Percentiles rank a stretch among this genome's conserved stretches.
phyloP scores from a whole-genome alignment of 64 coral and sea anemone genomes.

The Dendronephthya gigantea region DNA sequence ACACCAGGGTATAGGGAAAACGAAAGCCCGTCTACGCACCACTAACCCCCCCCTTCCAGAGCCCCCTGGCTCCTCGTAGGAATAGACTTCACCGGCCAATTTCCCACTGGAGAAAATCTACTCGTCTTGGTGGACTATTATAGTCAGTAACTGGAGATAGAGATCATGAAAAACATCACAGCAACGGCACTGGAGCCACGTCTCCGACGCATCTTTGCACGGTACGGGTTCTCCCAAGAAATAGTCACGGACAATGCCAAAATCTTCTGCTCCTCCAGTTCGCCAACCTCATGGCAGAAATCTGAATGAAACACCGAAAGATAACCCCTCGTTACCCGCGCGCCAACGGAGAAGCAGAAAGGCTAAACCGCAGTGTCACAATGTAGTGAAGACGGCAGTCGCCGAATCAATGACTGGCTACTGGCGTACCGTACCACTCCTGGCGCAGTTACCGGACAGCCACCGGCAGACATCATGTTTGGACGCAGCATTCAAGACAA shows the following conservation, averaged over 20 bases:
- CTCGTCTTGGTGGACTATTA: neutral
- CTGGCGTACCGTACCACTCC: neutral
- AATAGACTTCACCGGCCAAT: neutral
- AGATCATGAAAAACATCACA: neutral
- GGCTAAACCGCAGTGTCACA: neutral
- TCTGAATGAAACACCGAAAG: neutral
- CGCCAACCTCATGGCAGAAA: neutral
- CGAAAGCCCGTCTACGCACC: neutral
- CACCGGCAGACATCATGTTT: conserved; percentile 8
- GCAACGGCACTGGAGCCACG: neutral
- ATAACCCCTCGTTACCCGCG: neutral
- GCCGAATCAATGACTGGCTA: conserved; percentile 14
- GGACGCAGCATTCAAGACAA: neutral
- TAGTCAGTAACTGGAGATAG: neutral
- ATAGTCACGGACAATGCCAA: neutral
- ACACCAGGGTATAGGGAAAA: neutral
- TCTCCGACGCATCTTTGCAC: neutral
- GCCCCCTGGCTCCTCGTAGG: neutral
- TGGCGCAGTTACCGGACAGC: neutral
- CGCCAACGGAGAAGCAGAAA: conserved; percentile 19
- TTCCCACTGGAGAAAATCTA: neutral
- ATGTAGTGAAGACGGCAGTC: neutral
- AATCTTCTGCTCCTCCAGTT: neutral
- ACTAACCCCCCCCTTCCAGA: neutral
- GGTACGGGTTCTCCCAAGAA: neutral